phyloP scores from a whole-genome alignment of 2,797 vertebrate species.

The Pipistrellus kuhlii region DNA sequence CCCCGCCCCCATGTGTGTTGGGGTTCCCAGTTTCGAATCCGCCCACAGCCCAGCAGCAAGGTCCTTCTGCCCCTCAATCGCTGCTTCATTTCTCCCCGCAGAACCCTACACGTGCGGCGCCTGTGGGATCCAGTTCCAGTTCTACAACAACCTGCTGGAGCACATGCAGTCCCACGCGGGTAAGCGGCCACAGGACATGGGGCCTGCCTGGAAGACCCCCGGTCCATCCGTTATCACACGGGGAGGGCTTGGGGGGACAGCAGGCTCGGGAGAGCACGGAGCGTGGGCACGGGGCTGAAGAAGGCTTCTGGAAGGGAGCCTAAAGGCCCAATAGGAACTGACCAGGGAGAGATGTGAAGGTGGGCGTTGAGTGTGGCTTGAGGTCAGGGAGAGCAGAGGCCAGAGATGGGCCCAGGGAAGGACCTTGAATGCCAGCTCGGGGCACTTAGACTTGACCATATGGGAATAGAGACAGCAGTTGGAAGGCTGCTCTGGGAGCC shows the following conservation, averaged over 20 bases:
- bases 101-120: conserved; percentile 99
- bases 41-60: not conserved
- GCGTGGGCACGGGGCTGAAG: not conserved
- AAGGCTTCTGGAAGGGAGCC: not conserved
- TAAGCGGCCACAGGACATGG: conserved; percentile 85
- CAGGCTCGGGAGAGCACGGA: not conserved
- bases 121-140: conserved; percentile 99
- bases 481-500: not conserved
- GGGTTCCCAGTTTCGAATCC: not conserved
- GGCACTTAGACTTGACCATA: not conserved
- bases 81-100: conserved; percentile 89
- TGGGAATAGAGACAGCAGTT: not conserved
- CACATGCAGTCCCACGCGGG: conserved; percentile 99
- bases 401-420: not conserved
- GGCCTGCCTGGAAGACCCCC: not conserved
- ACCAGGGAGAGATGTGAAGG: not conserved
- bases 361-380: not conserved
- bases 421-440: not conserved
- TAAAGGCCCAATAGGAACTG: not conserved
- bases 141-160: conserved; percentile 99
- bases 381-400: not conserved
- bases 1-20: not conserved
- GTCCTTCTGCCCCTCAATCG: conserved; percentile 74
- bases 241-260: not conserved
- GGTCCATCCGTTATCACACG: rapidly evolving